These are phyloP conservation scores for Ctenoplectra terminalis DNA, from an alignment of 1,140 invertebrate species.

Conservation along the genomic window DNA sequence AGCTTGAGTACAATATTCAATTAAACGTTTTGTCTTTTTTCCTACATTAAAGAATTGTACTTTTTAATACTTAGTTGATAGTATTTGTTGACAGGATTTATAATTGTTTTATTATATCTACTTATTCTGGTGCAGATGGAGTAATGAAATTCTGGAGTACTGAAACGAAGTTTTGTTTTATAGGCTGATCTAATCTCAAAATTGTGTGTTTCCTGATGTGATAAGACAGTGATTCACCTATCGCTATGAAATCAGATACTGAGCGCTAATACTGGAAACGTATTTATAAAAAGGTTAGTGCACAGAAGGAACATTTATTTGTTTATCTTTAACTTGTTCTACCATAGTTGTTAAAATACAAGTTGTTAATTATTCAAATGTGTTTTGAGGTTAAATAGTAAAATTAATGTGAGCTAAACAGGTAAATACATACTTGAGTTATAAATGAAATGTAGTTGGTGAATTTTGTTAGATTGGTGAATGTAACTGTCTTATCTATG, in stretches of 20 bases:
- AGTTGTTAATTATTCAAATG: too few relatives aligned
- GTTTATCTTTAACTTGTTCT: slow-evolving; percentile 8
- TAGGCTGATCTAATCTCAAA: slow-evolving; percentile 1
- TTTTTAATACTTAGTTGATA: too few relatives aligned
- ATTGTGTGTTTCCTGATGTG: not conserved
- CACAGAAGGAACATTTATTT: slow-evolving; percentile 9
- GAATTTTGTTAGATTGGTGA: too few relatives aligned
- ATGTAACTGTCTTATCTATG: too few relatives aligned
- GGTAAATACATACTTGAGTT: too few relatives aligned
- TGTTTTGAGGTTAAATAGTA: too few relatives aligned
- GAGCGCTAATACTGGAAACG: not conserved
- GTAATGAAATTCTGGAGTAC: slow-evolving; percentile 8
- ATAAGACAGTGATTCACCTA: not conserved
- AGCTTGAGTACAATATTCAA: too few relatives aligned
- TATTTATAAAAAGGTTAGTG: slow-evolving; percentile 2
- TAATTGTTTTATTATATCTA: not conserved
- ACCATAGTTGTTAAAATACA: not conserved
- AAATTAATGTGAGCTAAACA: too few relatives aligned
- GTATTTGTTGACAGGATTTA: too few relatives aligned
- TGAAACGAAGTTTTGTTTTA: slow-evolving; percentile 2
- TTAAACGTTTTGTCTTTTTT: too few relatives aligned
- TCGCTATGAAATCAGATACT: not conserved
- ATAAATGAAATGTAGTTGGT: too few relatives aligned
- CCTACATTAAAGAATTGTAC: too few relatives aligned
- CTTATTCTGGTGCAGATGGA: slow-evolving; percentile 6